Evolutionary conservation across 2,888 invertebrate genomes (phyloP), one percentile per base, ranked within the genome.

Genomic region (Heliconius cydno): DNA sequence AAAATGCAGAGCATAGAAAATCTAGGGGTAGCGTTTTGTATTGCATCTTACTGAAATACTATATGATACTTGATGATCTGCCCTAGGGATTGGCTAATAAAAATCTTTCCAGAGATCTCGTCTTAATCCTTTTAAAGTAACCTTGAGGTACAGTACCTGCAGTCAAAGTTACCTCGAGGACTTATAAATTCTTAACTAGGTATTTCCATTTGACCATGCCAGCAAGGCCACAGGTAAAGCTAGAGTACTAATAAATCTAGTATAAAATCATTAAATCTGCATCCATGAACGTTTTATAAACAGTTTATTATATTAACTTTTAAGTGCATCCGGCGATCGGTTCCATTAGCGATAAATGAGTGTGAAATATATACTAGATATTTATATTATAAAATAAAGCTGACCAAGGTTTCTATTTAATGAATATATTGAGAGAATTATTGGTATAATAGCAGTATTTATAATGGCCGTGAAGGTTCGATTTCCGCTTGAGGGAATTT

Each of bases 281-380:
- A 34, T 60, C 34, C 15, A 41, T 12, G 25, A 63, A 34, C 34
- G 25, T 57, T 72, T 72, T 72, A 73, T 34, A 34, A n/a, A 60
- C 73, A 25, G 73, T 34, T 34, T 60, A 57, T 73, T 60, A 60
- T 60, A 60, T 57, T 34, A 60, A 28, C 65, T 34, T 60, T 65
- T n/a, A 75, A 75, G 75, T 75, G 75, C 75, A 75, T 75, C 75
- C 75, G 63, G 63, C 22, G 46, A 38, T 25, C n/a, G 57, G 30
- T 28, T 75, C 75, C 75, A 75, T 75, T 75, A 75, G 41, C 22
- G 46, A 22, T 75, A 46, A 75, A 75, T 66, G 63, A 66, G 41
- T 63, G 63, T 75, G 46, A 75, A 75, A 75, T 19, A 41, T 41
- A 52, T 52, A 52, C 22, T 52, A 41, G 2, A 75, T 5, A 65